Evolutionary conservation across 2,113 vertebrate species (phyloP).

Genomic region (Chinchilla lanigera): DNA sequence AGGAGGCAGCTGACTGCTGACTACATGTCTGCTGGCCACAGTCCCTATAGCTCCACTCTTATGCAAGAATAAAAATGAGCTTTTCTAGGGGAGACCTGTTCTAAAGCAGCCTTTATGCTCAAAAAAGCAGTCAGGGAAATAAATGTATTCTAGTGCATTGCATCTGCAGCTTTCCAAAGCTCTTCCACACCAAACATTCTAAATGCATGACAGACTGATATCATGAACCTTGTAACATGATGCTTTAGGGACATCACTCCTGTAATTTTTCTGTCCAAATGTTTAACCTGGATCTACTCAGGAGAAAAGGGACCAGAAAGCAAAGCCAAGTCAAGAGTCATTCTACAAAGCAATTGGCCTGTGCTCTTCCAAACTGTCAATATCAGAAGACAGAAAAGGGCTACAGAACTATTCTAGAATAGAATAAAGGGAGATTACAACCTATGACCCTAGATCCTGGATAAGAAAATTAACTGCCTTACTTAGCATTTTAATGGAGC

Average conservation of each 20-base stretch:
- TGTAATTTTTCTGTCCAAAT: neutral
- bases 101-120: neutral
- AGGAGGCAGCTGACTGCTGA: neutral
- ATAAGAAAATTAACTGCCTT: neutral
- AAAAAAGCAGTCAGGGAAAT: neutral
- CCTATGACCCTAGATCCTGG: neutral
- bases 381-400: neutral
- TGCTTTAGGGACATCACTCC: accelerated
- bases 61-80: neutral
- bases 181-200: neutral
- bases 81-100: neutral
- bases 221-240: accelerated
- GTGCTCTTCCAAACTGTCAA: accelerated
- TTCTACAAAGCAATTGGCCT: too few species aligned
- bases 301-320: neutral
- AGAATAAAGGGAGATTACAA: neutral
- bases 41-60: neutral
- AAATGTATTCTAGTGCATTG: neutral
- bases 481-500: neutral
- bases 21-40: neutral
- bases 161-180: neutral
- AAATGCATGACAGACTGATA: accelerated
- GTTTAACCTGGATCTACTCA: neutral
- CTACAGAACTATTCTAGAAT: neutral
- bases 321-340: too few species aligned